Percentiles rank a stretch among this genome's conserved stretches.
Conservation (phyloP, 2,113 vertebrate species). For the Strigops habroptila region DNA sequence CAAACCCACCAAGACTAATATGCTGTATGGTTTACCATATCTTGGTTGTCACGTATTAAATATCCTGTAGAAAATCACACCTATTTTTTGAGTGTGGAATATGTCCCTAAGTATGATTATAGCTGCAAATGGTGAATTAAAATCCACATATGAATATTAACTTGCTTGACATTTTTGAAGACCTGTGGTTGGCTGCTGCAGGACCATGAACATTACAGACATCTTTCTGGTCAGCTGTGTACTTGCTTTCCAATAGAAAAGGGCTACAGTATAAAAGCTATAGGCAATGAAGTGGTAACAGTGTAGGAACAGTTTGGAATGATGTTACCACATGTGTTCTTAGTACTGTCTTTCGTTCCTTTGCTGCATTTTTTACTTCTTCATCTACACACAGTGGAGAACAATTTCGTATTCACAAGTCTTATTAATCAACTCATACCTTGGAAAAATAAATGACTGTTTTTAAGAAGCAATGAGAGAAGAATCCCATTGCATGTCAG, state of each 20-base stretch:
- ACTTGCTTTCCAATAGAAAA: background rate
- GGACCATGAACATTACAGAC: background rate
- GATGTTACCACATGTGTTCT: background rate
- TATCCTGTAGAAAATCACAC: background rate
- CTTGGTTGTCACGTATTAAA: fast-evolving
- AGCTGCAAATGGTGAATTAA: background rate
- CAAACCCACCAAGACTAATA: background rate
- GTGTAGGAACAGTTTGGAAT: background rate
- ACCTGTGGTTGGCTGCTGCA: background rate
- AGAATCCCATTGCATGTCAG: background rate
- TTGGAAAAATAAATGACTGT: background rate
- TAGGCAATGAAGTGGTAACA: background rate
- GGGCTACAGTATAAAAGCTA: background rate
- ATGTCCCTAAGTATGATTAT: background rate
- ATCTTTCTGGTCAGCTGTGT: background rate
- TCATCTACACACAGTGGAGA: background rate
- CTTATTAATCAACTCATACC: background rate
- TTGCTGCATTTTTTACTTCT: background rate
- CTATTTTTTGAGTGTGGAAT: background rate
- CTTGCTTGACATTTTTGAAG: background rate
- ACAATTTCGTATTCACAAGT: background rate
- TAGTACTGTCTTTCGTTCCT: background rate
- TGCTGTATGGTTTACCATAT: background rate
- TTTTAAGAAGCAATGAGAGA: background rate
- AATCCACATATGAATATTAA: background rate